phyloP scores from a whole-genome alignment of 2,888 invertebrate genomes.

The Dysmachus trigonus region DNA sequence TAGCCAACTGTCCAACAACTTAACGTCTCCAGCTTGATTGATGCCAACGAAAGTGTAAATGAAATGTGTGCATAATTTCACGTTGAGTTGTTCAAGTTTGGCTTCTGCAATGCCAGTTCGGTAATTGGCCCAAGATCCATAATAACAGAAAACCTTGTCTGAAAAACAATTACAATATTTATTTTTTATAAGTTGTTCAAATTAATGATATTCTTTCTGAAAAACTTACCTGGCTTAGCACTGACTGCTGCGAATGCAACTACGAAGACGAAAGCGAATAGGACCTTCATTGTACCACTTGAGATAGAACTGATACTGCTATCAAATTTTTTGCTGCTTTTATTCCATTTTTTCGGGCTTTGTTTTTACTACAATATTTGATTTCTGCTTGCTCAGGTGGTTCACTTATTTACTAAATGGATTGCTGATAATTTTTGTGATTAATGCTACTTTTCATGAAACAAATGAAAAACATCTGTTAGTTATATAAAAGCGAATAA shows the following conservation, averaged over 20 bases:
- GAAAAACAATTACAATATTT: constrained; percentile 38
- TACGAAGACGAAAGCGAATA: not conserved
- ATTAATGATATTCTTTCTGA: not conserved
- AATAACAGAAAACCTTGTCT: constrained; percentile 74
- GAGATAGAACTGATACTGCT: not conserved
- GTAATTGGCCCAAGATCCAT: constrained; percentile 75
- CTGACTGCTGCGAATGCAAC: not conserved
- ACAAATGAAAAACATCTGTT: too few relatives aligned
- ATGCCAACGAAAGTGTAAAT: constrained; percentile 76
- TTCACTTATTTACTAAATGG: not conserved
- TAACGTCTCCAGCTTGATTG: constrained; percentile 63
- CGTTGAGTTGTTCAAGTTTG: constrained; percentile 70
- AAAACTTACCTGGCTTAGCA: not conserved
- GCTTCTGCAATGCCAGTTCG: constrained; percentile 70
- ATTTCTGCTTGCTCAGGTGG: not conserved
- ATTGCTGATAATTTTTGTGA: not conserved
- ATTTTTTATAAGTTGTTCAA: not conserved
- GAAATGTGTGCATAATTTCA: constrained; percentile 73
- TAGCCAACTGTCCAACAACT: constrained; percentile 67
- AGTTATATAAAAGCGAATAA: too few relatives aligned
- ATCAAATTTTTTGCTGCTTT: not conserved
- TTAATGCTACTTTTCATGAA: not conserved
- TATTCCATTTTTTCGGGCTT: not conserved
- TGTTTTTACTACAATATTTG: not conserved
- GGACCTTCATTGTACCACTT: not conserved